Percentiles rank a stretch among this genome's conserved stretches.
These are phyloP conservation scores for Phallusia fumigata DNA, from an alignment of 23 tunicate genomes.

Conservation along the genomic window DNA sequence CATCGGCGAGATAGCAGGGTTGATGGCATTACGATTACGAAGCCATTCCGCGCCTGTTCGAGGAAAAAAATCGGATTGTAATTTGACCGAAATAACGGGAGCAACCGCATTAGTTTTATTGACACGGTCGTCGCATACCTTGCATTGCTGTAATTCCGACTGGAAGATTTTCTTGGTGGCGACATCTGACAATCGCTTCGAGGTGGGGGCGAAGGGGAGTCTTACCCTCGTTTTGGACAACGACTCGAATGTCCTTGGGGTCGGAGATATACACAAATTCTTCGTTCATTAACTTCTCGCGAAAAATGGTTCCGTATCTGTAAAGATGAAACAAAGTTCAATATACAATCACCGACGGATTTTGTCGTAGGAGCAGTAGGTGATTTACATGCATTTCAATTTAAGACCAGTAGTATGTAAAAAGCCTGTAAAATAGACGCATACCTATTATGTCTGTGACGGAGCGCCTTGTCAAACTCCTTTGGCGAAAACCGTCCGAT, in stretches of 20 bases:
- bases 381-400: no score
- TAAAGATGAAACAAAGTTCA: not conserved
- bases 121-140: conserved; percentile 27
- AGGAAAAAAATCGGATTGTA: not conserved
- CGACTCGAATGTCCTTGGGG: conserved; percentile 69
- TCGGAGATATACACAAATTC: conserved; percentile 84
- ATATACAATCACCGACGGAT: not conserved
- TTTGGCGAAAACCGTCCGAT: conserved; percentile 71
- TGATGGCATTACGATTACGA: conserved; percentile 49
- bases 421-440: not conserved
- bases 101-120: no score
- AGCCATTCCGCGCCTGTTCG: conserved; percentile 73
- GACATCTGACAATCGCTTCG: conserved; percentile 64
- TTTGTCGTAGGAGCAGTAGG: no score
- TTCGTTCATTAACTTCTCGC: conserved; percentile 61
- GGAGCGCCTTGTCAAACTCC: conserved; percentile 65
- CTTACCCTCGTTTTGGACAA: conserved; percentile 81
- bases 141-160: conserved; percentile 87
- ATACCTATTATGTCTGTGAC: conserved; percentile 53
- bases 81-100: no score
- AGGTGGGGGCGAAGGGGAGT: conserved; percentile 80
- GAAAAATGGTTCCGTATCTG: conserved; percentile 85
- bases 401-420: no score
- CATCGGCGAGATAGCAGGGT: conserved; percentile 63
- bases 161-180: conserved; percentile 69